Base-by-base conservation (phyloP, 2,888 invertebrate genomes). In the Xylota segnis region DNA sequence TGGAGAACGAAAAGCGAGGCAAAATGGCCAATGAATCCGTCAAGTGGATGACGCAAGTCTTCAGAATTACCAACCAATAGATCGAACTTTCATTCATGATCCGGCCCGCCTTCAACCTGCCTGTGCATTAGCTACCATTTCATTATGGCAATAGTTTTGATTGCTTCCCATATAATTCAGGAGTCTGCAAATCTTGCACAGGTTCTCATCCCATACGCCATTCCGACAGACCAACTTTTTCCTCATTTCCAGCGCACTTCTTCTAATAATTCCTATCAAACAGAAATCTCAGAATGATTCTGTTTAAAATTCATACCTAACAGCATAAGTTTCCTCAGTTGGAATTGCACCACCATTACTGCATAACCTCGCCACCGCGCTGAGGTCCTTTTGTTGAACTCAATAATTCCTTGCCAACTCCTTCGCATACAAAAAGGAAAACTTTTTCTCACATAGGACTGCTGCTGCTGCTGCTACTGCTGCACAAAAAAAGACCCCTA, bases 251-350 rank as follows among this genome's bases (percentile, higher is more conserved):
- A 12, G 47, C 54, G 65, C 27, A 58, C 47, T 65, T 56, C 58
- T n/a, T 74, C 52, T 68, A 29, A 59, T 54, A 29, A 59, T 54
- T 37, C 56, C 27, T 32, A 61, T 75, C 37, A 61, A 47, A 40
- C 43, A 72, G 52, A 77, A 83, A 72, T 83, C 72, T 63, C 59
- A 16, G 37, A 63, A 74, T 58, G 61, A 74, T 70, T 75, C 66
- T 82, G 61, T 77, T 82, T 77, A 71, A 82, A 82, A 77, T 76
- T 82, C 76, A 76, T 82, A 77, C 56, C 77, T 65, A 47, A 56
- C 27, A 27, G 71, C 58, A 63, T 14, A 77, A 83, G 59, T 77
- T 83, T 71, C 40, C 58, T 27, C 65, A n/a, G 34, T 58, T 58
- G 34, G 16, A 43, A 61, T 32, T 58, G 40, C 52, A 34, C 70